Conservation (phyloP, 2,113 vertebrate species). For the Petroica traversi region DNA sequence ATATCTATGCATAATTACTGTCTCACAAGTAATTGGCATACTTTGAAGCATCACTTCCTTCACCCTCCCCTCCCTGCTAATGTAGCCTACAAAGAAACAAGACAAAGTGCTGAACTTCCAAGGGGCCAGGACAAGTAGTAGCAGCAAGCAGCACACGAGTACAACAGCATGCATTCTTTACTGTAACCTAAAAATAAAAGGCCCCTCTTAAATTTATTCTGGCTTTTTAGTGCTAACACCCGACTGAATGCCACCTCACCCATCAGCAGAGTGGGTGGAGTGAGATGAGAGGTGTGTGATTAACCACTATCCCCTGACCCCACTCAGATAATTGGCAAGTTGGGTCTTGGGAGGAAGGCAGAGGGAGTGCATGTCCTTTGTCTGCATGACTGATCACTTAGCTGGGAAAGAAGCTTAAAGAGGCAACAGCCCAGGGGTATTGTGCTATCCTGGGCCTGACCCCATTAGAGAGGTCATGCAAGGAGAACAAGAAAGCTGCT, state of each 20-base stretch:
- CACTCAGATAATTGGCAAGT: constrained; percentile 22
- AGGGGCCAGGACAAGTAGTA: background rate
- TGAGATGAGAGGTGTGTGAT: background rate
- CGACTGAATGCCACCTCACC: accelerated
- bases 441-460: constrained; percentile 24
- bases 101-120: background rate
- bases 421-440: constrained; percentile 25
- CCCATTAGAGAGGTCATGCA: constrained; percentile 34
- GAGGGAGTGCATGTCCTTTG: background rate
- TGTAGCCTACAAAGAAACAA: background rate
- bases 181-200: background rate
- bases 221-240: background rate
- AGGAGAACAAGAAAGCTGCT: constrained; percentile 30
- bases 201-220: background rate
- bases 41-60: background rate
- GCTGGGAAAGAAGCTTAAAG: constrained; percentile 49
- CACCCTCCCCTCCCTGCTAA: background rate
- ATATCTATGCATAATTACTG: background rate
- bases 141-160: background rate
- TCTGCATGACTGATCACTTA: constrained; percentile 61
- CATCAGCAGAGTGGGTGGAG: background rate
- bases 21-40: background rate
- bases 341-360: constrained; percentile 13
- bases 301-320: background rate
- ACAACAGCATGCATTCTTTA: background rate